Conservation (phyloP, 2,113 vertebrate genomes). For the Callipepla californica region DNA sequence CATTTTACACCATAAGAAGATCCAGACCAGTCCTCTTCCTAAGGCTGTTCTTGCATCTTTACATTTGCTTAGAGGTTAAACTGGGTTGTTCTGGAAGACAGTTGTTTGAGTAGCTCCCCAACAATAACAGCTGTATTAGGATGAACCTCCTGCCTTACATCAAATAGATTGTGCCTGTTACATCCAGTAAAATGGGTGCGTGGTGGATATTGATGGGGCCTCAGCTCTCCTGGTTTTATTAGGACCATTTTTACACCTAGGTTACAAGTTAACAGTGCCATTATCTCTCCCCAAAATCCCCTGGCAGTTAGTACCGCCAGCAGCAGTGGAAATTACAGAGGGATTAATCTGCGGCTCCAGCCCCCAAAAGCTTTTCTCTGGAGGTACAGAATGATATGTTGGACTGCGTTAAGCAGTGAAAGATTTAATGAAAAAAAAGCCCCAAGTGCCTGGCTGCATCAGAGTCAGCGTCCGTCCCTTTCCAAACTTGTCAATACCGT, state of each 20-base stretch:
- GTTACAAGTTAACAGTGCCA: conserved; percentile 53
- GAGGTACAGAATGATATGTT: conserved; percentile 60
- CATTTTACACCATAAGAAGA: conserved; percentile 59
- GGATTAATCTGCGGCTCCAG: conserved; percentile 76
- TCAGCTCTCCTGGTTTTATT: conserved; percentile 73
- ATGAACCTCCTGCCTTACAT: conserved; percentile 53
- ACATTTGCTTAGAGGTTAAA: conserved; percentile 65
- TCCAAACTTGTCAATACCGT: conserved; percentile 69
- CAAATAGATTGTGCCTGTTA: conserved; percentile 45
- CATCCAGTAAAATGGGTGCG: conserved; percentile 69
- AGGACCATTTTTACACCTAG: conserved; percentile 76
- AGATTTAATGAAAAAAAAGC: conserved; percentile 76
- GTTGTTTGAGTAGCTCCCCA: conserved; percentile 58
- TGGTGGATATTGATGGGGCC: conserved; percentile 64
- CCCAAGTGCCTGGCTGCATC: conserved; percentile 59
- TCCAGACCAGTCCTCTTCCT: conserved; percentile 52
- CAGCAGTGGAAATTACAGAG: conserved; percentile 73
- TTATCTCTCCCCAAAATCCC: conserved; percentile 76
- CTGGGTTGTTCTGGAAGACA: conserved; percentile 46
- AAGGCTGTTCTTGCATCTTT: conserved; percentile 57
- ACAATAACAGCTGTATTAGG: conserved; percentile 43
- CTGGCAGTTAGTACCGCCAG: conserved; percentile 68
- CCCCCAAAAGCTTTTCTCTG: conserved; percentile 59
- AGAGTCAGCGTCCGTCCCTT: conserved; percentile 18
- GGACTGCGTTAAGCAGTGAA: conserved; percentile 73